phyloP scores from a whole-genome alignment of 2,113 vertebrate species.

The Odocoileus hemionus region DNA sequence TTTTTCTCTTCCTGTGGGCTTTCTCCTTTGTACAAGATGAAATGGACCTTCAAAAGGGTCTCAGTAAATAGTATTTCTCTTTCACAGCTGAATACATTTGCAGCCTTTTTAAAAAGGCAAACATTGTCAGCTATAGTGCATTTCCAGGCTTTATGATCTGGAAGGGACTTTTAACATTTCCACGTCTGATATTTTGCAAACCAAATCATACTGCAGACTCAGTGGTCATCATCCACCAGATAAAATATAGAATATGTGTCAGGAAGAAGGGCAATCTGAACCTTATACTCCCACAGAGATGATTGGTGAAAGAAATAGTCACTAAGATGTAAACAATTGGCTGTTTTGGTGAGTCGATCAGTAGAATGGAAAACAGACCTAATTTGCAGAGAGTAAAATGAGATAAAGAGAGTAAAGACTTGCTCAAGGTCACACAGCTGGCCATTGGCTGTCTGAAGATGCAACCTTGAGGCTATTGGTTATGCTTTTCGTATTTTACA shows the following conservation, averaged over 20 bases:
- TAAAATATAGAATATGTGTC: background rate
- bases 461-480: background rate
- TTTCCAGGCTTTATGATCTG: background rate
- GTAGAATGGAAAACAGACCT: background rate
- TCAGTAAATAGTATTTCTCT: constrained; percentile 7
- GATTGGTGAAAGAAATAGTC: background rate
- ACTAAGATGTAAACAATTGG: background rate
- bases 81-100: constrained; percentile 12
- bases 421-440: background rate
- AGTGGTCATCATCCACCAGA: background rate
- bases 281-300: background rate
- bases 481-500: background rate
- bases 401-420: background rate
- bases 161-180: background rate
- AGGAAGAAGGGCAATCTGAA: background rate
- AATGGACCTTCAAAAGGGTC: background rate
- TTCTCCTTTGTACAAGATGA: constrained; percentile 11
- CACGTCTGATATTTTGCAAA: background rate
- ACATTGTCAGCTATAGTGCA: background rate
- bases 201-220: background rate
- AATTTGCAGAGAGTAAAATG: background rate
- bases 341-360: background rate
- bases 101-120: background rate
- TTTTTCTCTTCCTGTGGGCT: background rate
- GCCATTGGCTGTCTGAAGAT: background rate